Conservation (phyloP, 1,140 invertebrate species). For the Aphaenogaster ashmeadi region DNA sequence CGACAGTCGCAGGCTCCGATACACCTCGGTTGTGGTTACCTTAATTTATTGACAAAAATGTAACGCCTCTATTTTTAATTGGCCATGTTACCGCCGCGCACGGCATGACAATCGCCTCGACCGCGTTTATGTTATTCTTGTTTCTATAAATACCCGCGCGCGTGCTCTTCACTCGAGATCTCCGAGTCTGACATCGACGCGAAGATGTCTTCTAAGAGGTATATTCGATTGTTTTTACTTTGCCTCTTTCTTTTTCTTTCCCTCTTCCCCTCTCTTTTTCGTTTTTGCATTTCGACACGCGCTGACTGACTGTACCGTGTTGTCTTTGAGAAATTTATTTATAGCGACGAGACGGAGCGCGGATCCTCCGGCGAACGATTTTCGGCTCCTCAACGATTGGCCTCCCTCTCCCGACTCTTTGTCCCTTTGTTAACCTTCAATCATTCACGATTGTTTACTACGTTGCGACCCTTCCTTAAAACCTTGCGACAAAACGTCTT, state of each 20-base stretch:
- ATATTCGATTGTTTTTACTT: constrained; percentile 79
- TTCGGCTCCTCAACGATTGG: not conserved
- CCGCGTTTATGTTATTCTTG: constrained; percentile 78
- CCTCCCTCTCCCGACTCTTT: constrained; percentile 61
- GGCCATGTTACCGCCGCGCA: constrained; percentile 79
- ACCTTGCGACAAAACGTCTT: not conserved
- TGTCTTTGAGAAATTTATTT: constrained; percentile 56
- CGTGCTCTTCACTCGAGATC: constrained; percentile 77
- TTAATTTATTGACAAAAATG: constrained; percentile 86
- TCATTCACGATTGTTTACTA: constrained; percentile 50
- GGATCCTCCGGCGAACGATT: not conserved
- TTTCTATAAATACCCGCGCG: constrained; percentile 76
- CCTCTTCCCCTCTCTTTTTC: not conserved
- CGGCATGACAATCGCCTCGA: constrained; percentile 73
- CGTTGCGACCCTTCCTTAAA: not conserved
- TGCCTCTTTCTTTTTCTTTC: constrained; percentile 48
- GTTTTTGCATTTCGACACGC: not conserved
- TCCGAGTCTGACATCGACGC: constrained; percentile 71
- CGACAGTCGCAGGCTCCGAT: constrained; percentile 81
- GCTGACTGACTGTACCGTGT: constrained; percentile 17
- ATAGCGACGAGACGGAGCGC: constrained; percentile 25
- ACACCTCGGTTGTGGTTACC: constrained; percentile 83
- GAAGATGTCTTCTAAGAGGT: constrained; percentile 87
- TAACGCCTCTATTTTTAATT: constrained; percentile 81
- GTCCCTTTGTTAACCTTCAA: constrained; percentile 71